Evolutionary conservation across 2,888 invertebrate genomes (phyloP).

Genomic region (Apoda limacodes): DNA sequence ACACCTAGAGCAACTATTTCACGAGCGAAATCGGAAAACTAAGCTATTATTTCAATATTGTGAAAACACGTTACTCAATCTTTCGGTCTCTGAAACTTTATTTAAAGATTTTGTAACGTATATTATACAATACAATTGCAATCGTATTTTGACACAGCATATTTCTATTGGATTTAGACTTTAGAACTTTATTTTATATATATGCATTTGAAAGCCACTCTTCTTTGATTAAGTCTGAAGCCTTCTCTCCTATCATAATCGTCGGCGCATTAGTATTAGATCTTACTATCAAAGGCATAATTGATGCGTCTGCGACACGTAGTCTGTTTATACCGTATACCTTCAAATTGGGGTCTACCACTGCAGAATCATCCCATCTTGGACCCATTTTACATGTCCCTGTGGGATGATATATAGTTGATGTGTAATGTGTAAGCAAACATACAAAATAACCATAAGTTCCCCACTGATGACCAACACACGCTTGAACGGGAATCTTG

Average conservation of each 20-base stretch:
- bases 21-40: no score
- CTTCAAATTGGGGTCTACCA: slow-evolving; percentile 73
- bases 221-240: slow-evolving; percentile 81
- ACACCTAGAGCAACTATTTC: no score
- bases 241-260: slow-evolving; percentile 89
- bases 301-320: slow-evolving; percentile 76
- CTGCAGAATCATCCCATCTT: slow-evolving; percentile 67
- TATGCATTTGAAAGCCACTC: slow-evolving; percentile 42
- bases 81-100: no score
- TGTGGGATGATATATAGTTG: slow-evolving; percentile 77
- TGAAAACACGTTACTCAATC: no score
- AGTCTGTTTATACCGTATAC: slow-evolving; percentile 73
- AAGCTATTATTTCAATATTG: no score
- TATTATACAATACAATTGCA: no score
- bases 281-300: slow-evolving; percentile 73
- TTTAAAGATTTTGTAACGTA: no score
- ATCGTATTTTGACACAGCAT: no score
- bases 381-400: slow-evolving; percentile 81
- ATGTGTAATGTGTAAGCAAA: slow-evolving; percentile 72
- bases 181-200: no score
- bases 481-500: slow-evolving; percentile 69
- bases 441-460: slow-evolving; percentile 77
- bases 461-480: slow-evolving; percentile 67
- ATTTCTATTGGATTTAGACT: no score
- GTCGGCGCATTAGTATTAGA: slow-evolving; percentile 88